Evolutionary conservation across 2,888 invertebrate species (phyloP), one percentile per base, ranked within the genome.

Genomic region (Tridacna gigas): DNA sequence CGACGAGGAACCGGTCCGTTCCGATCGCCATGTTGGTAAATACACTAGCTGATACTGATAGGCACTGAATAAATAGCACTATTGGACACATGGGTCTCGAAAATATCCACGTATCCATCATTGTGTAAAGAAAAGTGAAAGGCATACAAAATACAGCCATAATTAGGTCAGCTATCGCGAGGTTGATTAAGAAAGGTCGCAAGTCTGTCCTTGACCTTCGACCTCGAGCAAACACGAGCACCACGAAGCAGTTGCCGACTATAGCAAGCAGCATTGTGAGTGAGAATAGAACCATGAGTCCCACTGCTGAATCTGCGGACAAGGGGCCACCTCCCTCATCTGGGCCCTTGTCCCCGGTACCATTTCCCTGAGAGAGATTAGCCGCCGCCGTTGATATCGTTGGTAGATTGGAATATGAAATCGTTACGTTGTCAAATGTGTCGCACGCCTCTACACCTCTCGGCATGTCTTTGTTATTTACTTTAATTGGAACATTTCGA

Each of bases 81-180:
- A 95, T 91, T 0, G 95, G 95, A 89, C 95, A 96, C 93, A 95
- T 95, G 51, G 93, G 93, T 0, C 92, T 92, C 5, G 94, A 94
- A 91, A 95, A 96, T 66, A 95, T 92, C 96, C 96, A 96, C 9
- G 78, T 73, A 61, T 83, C 82, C 37, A 95, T 89, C 90, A 95
- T 93, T 65, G 94, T 94, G 76, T 86, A 86, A 9, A 95, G 95
- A 90, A 95, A 98, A 3, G 98, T 97, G 93, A 98, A 98, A 1
- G 98, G 98, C 83, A 98, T 97, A 95, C 98, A 98, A 92, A 98
- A 97, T 48, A 98, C 93, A 0, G 98, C 97, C 97, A 98, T 98
- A 80, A 98, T 95, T 86, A 98, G 97, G 94, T 98, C 98, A 61
- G 98, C 98, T 66, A 98, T 96, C 0, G 98, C 98, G 89, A 98